Evolutionary conservation across 2,113 vertebrate species (phyloP).

Genomic region (Saccopteryx bilineata): DNA sequence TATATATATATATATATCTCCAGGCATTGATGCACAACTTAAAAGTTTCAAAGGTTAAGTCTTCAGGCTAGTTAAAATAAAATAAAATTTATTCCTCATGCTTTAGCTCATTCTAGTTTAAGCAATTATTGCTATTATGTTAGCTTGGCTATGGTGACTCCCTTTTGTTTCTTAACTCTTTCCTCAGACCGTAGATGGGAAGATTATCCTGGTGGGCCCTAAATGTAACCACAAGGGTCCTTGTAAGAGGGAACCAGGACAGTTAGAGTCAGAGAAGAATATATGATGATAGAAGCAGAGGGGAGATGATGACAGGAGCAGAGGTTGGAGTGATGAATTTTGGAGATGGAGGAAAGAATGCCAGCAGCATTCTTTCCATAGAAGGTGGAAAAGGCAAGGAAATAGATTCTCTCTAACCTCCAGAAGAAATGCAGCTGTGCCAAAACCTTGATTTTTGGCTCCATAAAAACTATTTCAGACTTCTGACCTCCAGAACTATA

Average conservation of each 20-base stretch:
- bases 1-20: not conserved
- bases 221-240: not conserved
- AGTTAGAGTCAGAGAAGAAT: not conserved
- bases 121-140: not conserved
- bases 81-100: not conserved
- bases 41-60: not conserved
- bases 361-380: not conserved
- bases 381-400: not conserved
- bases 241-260: not conserved
- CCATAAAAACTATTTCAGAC: not conserved
- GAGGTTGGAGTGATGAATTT: not conserved
- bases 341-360: not conserved
- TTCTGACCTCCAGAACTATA: not conserved
- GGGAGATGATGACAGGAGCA: not conserved
- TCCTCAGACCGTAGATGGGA: not conserved
- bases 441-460: not conserved
- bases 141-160: not conserved
- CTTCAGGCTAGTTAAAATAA: not conserved
- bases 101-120: not conserved
- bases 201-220: not conserved
- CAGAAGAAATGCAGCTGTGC: not conserved
- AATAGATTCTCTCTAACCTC: not conserved
- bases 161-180: not conserved
- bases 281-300: not conserved
- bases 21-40: not conserved